These are phyloP conservation scores for Acromyrmex charruanus DNA, from an alignment of 1,140 invertebrate species.

Conservation along the genomic window DNA sequence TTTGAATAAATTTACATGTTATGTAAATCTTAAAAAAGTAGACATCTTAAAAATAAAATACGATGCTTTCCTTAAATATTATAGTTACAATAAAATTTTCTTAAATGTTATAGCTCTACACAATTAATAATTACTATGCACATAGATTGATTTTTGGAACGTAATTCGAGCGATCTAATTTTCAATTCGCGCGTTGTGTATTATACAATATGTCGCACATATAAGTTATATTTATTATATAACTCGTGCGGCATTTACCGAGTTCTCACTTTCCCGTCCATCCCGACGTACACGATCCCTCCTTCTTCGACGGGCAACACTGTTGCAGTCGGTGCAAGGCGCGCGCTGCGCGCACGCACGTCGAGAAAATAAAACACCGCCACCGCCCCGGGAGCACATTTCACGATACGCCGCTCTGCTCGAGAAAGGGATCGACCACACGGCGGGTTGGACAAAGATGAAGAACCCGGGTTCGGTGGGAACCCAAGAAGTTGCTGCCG, in stretches of 20 bases:
- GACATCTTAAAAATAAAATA: no score
- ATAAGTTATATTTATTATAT: conserved; percentile 43
- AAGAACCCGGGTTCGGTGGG: conserved; percentile 75
- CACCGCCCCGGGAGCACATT: conserved; percentile 73
- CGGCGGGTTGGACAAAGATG: conserved; percentile 68
- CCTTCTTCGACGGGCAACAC: conserved; percentile 66
- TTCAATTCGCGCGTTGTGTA: background rate
- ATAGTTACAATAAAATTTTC: no score
- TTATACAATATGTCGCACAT: conserved; percentile 3
- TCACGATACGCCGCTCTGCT: conserved; percentile 68
- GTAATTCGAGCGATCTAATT: background rate
- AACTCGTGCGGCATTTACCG: conserved; percentile 51
- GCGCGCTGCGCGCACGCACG: conserved; percentile 70
- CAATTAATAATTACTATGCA: background rate
- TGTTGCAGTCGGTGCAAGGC: conserved; percentile 76
- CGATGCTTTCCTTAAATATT: no score
- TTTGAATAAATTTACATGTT: background rate
- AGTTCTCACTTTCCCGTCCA: conserved; percentile 65
- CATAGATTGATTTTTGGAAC: background rate
- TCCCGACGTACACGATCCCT: conserved; percentile 53
- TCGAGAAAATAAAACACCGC: conserved; percentile 70
- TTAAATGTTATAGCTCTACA: no score
- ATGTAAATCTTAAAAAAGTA: background rate
- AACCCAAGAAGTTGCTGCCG: conserved; percentile 79
- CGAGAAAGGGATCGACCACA: conserved; percentile 65